Percentiles rank a stretch among this genome's conserved stretches.
These are phyloP conservation scores for Tortricodes alternella DNA, from an alignment of 2,888 invertebrate species.

Conservation along the genomic window DNA sequence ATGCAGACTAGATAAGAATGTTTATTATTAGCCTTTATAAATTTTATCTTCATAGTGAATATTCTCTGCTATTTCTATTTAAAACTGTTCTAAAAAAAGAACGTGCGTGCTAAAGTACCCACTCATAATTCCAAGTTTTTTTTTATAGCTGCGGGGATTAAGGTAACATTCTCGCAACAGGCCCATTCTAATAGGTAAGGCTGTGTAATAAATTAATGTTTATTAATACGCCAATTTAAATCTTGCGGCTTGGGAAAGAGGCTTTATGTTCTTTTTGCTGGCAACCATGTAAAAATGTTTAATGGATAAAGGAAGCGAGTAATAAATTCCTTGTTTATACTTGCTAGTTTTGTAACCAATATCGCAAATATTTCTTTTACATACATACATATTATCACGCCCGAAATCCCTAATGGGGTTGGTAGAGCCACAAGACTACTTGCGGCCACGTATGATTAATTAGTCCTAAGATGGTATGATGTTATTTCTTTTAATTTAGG, in stretches of 20 bases:
- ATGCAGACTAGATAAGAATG: too few relatives aligned
- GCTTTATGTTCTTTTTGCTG: conserved; percentile 3
- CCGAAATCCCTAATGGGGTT: too few relatives aligned
- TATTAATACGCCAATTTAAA: conserved; percentile 18
- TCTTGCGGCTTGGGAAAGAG: too few relatives aligned
- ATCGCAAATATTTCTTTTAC: not conserved
- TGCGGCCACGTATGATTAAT: too few relatives aligned
- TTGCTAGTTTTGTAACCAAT: not conserved
- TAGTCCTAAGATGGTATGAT: too few relatives aligned
- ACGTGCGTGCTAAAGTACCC: conserved; percentile 2
- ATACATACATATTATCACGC: too few relatives aligned
- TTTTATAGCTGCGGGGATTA: conserved; percentile 26
- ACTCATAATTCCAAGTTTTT: conserved; percentile 25
- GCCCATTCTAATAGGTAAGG: conserved; percentile 41
- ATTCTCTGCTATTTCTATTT: conserved; percentile 10
- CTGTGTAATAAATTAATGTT: conserved; percentile 38
- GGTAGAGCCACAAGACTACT: too few relatives aligned
- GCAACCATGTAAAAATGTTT: too few relatives aligned
- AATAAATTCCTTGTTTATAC: too few relatives aligned
- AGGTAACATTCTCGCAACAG: conserved; percentile 39
- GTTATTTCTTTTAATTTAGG: too few relatives aligned
- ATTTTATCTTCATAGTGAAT: not conserved
- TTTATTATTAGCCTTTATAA: too few relatives aligned
- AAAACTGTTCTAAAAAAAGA: conserved; percentile 18
- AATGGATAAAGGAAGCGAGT: too few relatives aligned